These are phyloP conservation scores for Zaprionus davidi DNA, from an alignment of 1,140 invertebrate genomes.

Conservation along the genomic window DNA sequence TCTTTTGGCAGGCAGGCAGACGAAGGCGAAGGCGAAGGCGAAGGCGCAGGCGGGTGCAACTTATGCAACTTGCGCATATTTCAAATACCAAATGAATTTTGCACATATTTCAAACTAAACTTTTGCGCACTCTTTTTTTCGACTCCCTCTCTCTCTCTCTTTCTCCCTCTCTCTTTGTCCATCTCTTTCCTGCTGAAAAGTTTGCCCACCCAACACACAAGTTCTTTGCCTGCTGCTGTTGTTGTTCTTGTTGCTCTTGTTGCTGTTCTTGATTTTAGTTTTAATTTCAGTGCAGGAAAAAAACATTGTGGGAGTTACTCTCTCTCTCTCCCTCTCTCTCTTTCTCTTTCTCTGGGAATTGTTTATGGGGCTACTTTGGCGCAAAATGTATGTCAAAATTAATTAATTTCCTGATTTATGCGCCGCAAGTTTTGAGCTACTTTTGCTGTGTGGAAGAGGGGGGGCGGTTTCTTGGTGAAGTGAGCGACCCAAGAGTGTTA, in stretches of 20 bases:
- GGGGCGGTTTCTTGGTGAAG: slow-evolving; percentile 31
- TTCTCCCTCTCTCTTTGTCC: slow-evolving; percentile 5
- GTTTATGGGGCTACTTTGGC: slow-evolving; percentile 70
- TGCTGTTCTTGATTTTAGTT: slow-evolving; percentile 72
- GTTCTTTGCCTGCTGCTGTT: slow-evolving; percentile 47
- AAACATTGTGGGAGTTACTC: neutral
- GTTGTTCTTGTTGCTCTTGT: slow-evolving; percentile 45
- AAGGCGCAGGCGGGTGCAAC: slow-evolving; percentile 43
- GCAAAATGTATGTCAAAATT: slow-evolving; percentile 82
- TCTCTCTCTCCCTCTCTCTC: neutral
- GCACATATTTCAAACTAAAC: slow-evolving; percentile 80
- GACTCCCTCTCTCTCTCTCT: neutral
- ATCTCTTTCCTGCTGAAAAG: slow-evolving; percentile 30
- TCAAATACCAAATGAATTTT: slow-evolving; percentile 81
- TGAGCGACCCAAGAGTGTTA: slow-evolving; percentile 29
- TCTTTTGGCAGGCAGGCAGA: slow-evolving; percentile 53
- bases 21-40: slow-evolving; percentile 3
- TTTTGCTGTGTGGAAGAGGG: neutral
- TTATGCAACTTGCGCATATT: slow-evolving; percentile 76
- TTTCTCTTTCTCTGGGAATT: slow-evolving; percentile 26
- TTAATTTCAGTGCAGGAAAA: slow-evolving; percentile 61
- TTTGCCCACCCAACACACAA: slow-evolving; percentile 35
- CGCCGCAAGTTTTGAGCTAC: slow-evolving; percentile 60
- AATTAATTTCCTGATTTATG: slow-evolving; percentile 84
- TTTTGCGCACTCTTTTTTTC: slow-evolving; percentile 34